Percentiles rank a stretch among this genome's conserved stretches.
phyloP scores from a whole-genome alignment of 2,888 invertebrate species.

The Nematopogon swammerdamellus region DNA sequence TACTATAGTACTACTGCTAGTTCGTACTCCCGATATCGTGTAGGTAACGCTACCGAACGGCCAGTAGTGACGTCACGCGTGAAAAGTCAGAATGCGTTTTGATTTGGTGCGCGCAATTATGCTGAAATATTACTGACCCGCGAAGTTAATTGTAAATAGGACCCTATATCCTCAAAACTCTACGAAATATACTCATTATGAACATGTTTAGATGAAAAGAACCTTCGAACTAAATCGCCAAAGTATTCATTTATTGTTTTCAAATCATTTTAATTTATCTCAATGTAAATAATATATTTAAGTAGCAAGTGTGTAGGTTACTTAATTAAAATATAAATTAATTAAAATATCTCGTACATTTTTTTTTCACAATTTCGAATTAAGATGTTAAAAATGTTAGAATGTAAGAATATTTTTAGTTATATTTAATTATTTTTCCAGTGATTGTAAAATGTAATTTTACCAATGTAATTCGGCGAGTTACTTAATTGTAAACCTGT shows the following conservation, averaged over 20 bases:
- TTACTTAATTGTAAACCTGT: no score
- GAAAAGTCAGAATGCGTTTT: no score
- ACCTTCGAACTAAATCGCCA: no score
- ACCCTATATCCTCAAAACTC: no score
- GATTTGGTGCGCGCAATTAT: no score
- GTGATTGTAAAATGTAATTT: background rate
- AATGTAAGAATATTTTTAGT: slow-evolving; percentile 15
- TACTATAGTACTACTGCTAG: no score
- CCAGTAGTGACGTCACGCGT: no score
- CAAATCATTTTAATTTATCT: background rate
- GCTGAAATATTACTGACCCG: no score
- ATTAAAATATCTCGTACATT: slow-evolving; percentile 9
- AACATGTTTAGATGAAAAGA: background rate
- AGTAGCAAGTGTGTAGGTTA: slow-evolving; percentile 10
- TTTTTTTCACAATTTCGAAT: slow-evolving; percentile 1
- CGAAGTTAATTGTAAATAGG: no score
- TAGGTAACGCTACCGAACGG: no score
- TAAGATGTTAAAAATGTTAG: slow-evolving; percentile 8
- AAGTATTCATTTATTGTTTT: slow-evolving; percentile 2
- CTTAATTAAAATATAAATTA: slow-evolving; percentile 15
- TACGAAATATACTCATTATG: no score
- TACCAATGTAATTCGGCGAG: background rate
- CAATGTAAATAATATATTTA: background rate
- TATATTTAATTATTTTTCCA: slow-evolving; percentile 4
- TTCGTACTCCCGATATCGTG: no score